Evolutionary conservation across 2,797 vertebrate species (phyloP), one percentile per base, ranked within the genome.

Genomic region (Masticophis lateralis): DNA sequence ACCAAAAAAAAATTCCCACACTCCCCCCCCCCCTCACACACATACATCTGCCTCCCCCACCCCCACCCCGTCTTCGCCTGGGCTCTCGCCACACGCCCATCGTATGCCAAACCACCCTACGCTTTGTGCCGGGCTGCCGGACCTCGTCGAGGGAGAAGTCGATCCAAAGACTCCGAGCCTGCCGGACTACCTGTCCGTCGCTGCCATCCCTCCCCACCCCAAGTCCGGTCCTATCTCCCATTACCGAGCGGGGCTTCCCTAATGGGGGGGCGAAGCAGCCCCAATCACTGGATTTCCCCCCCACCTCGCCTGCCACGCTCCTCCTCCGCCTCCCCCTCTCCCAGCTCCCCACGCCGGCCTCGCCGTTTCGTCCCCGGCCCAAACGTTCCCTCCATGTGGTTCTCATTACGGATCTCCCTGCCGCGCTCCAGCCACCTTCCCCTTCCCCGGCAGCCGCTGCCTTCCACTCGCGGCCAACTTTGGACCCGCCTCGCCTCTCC

Each of bases 401-500:
- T 94, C 95, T 91, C 57, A 61, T 91, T 92, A 91, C 37, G 92
- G 91, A 91, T 94, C 93, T 96, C 93, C 95, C 93, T n/a, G 83
- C 27, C 56, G n/a, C 59, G 18, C 43, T 74, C 61, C 92, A 91
- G 66, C 92, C 90, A 93, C 92, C 92, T 93, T 83, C 27, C 92
- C 88, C 94, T 94, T 94, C 95, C 93, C 92, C 93, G 92, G 92
- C 92, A 57, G 87, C 90, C 86, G 94, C 93, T 69, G 92, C 57
- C 87, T 74, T 92, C 93, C 87, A 89, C 96, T 90, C 89, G 63
- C 79, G 92, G 94, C 95, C 96, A 97, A 97, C 96, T 97, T 97
- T 93, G 91, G 92, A 61, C 89, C 91, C 32, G 86, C 16, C 28
- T 28, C 4, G 94, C 93, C 90, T 95, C 93, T 88, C 95, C 79